These are phyloP conservation scores for Anastrepha ludens DNA, from an alignment of 1,140 invertebrate genomes.

Conservation along the genomic window DNA sequence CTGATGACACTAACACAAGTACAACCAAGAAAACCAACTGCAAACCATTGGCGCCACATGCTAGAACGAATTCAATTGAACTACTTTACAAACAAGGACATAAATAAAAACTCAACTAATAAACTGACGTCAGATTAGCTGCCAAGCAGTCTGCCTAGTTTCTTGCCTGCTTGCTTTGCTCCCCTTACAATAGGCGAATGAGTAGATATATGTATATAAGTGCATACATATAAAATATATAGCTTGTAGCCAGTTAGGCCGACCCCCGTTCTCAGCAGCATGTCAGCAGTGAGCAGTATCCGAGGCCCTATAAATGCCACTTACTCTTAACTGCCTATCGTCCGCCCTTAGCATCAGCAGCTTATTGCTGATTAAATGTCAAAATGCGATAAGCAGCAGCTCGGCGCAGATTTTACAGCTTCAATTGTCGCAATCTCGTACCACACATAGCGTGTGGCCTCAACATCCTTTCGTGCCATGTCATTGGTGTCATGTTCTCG, in stretches of 20 bases:
- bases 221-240: not conserved
- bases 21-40: not conserved
- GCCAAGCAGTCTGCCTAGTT: not conserved
- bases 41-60: constrained; percentile 40
- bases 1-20: not conserved
- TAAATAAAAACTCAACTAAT: constrained; percentile 12
- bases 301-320: not conserved
- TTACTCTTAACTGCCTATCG: constrained; percentile 10
- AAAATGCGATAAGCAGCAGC: constrained; percentile 41
- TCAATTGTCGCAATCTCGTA: constrained; percentile 3
- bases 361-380: constrained; percentile 53
- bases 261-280: not conserved
- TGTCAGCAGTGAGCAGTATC: not conserved
- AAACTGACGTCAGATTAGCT: constrained; percentile 13
- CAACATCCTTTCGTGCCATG: constrained; percentile 30
- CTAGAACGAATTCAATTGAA: constrained; percentile 38
- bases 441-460: not conserved
- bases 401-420: constrained; percentile 42
- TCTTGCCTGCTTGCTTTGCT: too few relatives aligned
- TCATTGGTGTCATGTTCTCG: constrained; percentile 21
- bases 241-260: constrained; percentile 14
- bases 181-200: too few relatives aligned
- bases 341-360: constrained; percentile 19
- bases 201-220: too few relatives aligned
- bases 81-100: not conserved